Conservation (phyloP, 2,113 vertebrate species). For the Tichodroma muraria region DNA sequence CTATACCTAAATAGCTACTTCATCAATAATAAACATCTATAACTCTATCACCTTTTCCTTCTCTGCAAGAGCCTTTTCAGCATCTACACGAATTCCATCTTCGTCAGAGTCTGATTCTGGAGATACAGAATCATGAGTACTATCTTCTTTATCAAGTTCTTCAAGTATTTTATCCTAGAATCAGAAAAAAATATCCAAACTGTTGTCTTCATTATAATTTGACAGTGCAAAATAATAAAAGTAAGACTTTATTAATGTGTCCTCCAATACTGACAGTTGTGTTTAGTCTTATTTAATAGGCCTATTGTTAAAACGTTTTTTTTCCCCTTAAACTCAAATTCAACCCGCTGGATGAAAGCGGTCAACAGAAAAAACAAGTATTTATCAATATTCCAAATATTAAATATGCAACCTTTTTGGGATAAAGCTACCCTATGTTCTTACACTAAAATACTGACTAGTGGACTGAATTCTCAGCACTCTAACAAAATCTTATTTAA, state of each 20-base stretch:
- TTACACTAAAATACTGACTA: not conserved
- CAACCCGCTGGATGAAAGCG: not conserved
- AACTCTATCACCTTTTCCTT: constrained; percentile 83
- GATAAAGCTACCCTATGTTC: not conserved
- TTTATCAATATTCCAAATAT: not conserved
- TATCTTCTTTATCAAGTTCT: constrained; percentile 87
- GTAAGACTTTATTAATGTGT: not conserved
- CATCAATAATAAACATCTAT: not conserved
- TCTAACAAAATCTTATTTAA: not conserved
- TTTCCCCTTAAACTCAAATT: not conserved
- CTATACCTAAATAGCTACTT: not conserved
- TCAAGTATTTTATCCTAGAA: constrained; percentile 87
- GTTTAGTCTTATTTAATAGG: not conserved
- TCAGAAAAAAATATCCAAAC: not conserved
- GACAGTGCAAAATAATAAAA: not conserved
- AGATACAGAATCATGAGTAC: constrained; percentile 77
- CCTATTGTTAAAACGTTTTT: fast-evolving
- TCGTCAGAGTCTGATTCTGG: constrained; percentile 88
- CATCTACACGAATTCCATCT: constrained; percentile 73
- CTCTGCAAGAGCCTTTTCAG: constrained; percentile 78
- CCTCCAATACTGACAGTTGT: not conserved
- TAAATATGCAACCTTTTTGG: not conserved
- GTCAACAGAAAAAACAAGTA: not conserved
- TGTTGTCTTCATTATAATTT: not conserved
- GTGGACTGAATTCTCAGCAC: not conserved